Evolutionary conservation across 2,888 invertebrate genomes (phyloP).

Genomic region (Netelia fuscicornis): DNA sequence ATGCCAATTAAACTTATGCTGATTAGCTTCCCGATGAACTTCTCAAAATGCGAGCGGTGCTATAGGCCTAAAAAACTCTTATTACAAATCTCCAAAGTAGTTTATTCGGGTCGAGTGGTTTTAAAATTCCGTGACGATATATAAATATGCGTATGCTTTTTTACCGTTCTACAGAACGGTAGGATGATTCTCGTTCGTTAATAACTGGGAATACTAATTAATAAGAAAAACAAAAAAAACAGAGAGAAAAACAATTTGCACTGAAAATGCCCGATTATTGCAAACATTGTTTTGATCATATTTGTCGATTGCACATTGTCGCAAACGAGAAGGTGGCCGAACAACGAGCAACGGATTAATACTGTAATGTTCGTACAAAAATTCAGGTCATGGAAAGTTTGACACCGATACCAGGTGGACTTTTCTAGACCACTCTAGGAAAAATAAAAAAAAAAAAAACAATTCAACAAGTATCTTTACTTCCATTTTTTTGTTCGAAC

Average conservation of each 20-base stretch:
- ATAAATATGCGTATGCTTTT: slow-evolving; percentile 15
- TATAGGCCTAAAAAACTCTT: slow-evolving; percentile 57
- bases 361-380: slow-evolving; percentile 35
- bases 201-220: slow-evolving; percentile 27
- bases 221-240: slow-evolving; percentile 6
- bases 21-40: slow-evolving; percentile 14
- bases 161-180: slow-evolving; percentile 34
- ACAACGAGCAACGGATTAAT: slow-evolving; percentile 20
- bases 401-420: slow-evolving; percentile 19
- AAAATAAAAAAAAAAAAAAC: slow-evolving; percentile 8
- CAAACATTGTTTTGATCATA: slow-evolving; percentile 33
- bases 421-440: background rate
- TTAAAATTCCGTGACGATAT: slow-evolving; percentile 15
- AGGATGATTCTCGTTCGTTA: slow-evolving; percentile 15
- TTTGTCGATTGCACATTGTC: slow-evolving; percentile 50
- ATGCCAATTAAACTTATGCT: background rate
- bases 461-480: background rate
- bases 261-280: slow-evolving; percentile 42
- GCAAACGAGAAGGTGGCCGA: slow-evolving; percentile 15
- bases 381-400: slow-evolving; percentile 53
- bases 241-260: slow-evolving; percentile 11
- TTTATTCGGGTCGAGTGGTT: slow-evolving; percentile 17
- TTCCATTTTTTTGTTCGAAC: background rate
- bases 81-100: slow-evolving; percentile 34
- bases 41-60: slow-evolving; percentile 54